Percentiles rank a stretch among this genome's conserved stretches.
Evolutionary conservation across 2,888 invertebrate genomes (phyloP).

Genomic region (Ceraclea dissimilis): DNA sequence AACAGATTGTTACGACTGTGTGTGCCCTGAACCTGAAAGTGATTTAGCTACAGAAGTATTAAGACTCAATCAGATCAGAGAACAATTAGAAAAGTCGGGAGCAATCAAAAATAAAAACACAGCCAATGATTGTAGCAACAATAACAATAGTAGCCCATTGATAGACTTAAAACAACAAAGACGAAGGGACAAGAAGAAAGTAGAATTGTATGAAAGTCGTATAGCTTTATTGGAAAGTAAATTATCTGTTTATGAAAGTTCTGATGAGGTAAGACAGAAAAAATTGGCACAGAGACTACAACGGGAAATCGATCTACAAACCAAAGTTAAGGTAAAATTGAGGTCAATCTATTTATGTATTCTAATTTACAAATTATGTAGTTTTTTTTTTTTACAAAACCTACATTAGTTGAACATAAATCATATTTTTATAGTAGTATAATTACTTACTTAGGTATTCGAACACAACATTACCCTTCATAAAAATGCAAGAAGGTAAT

Average conservation of each 20-base stretch:
- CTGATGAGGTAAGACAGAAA: constrained; percentile 53
- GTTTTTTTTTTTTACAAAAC: not conserved
- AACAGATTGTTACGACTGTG: constrained; percentile 49
- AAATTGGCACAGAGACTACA: constrained; percentile 56
- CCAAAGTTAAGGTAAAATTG: constrained; percentile 41
- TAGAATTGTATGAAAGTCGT: constrained; percentile 54
- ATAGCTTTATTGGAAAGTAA: constrained; percentile 57
- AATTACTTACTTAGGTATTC: too few species aligned
- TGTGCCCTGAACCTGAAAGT: constrained; percentile 43
- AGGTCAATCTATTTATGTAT: not conserved
- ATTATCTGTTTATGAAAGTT: constrained; percentile 58
- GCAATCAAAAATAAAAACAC: constrained; percentile 43
- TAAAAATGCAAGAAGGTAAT: too few species aligned
- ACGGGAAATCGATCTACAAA: constrained; percentile 50
- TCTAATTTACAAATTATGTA: constrained; percentile 1
- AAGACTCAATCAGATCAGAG: constrained; percentile 56
- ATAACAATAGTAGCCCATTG: constrained; percentile 37
- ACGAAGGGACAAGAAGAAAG: constrained; percentile 43
- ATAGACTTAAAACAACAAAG: constrained; percentile 13
- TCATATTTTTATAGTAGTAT: too few species aligned
- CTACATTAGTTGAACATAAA: too few species aligned
- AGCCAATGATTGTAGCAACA: constrained; percentile 34
- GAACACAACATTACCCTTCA: too few species aligned
- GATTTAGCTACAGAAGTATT: constrained; percentile 55
- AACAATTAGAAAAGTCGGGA: constrained; percentile 53